Evolutionary conservation across 2,888 invertebrate genomes (phyloP), one percentile per base, ranked within the genome.

Genomic region (Onthophagus sagittarius): DNA sequence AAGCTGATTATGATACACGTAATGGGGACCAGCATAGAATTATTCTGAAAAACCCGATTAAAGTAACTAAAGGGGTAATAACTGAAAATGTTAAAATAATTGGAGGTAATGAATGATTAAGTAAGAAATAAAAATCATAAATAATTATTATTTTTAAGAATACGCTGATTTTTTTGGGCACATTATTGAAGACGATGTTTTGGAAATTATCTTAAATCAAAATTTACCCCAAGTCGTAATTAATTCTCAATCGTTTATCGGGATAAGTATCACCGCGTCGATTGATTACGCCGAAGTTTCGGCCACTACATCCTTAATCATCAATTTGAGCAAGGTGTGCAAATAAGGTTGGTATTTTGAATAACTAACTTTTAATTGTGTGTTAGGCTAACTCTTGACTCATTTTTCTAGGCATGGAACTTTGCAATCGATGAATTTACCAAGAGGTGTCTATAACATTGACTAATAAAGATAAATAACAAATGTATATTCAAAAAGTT

Each of bases 231-330:
- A 82, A n/a, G 80, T 72, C 69, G 79, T 82, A 74, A 80, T 86
- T 77, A 77, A 53, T 11, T 11, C 2, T 1, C 9, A 85, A 77
- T 82, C 81, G 79, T 78, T 83, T 75, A 75, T 87, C 73, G 76
- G 81, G 15, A 77, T 87, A 70, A 83, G 79, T 32, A 76, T 87
- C 11, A 78, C 78, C 71, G 87, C 87, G 72, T 80, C 81, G 73
- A n/a, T 70, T 39, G 71, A 79, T 9, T 82, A 84, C 74, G 83
- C 86, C 2, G 73, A 83, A 75, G 39, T 53, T 11, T 1, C 5
- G 6, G 39, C 39, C 1, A 53, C 7, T 1, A 53, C 39, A 9
- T 53, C 39, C 11, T 53, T 53, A 11, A 53, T 53, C 39, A 7
- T 53, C 2, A 53, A 7, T 11, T n/a, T n/a, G n/a, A n/a, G n/a